Percentiles rank a stretch among this genome's conserved stretches.
phyloP scores from a whole-genome alignment of 2,888 invertebrate species.

The Cartodere bifasciata region DNA sequence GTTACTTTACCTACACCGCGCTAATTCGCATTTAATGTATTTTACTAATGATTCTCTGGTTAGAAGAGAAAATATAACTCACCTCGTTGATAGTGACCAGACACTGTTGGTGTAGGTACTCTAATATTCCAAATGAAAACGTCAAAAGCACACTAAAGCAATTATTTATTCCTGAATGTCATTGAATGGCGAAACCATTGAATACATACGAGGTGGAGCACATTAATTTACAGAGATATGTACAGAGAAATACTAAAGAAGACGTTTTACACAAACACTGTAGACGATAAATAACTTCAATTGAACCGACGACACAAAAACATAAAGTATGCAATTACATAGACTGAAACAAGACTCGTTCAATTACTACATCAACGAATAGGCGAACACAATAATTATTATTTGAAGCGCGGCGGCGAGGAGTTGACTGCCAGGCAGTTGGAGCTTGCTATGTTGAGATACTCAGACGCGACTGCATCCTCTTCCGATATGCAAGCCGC shows the following conservation, averaged over 20 bases:
- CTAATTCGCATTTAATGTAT: no score
- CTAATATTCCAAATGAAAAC: no score
- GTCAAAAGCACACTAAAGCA: no score
- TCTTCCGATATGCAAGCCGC: no score
- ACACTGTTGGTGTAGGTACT: no score
- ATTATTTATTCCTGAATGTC: no score
- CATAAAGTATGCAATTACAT: constrained; percentile 16
- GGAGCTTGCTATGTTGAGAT: constrained; percentile 8
- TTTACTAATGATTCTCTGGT: no score
- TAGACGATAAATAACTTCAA: constrained; percentile 19
- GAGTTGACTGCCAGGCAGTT: not conserved
- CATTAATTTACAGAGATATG: constrained; percentile 14
- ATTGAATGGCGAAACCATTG: no score
- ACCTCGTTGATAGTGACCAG: no score
- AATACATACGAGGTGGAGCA: no score
- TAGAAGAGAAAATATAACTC: no score
- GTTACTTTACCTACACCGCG: no score
- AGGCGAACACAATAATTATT: constrained; percentile 1
- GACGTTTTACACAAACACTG: constrained; percentile 15
- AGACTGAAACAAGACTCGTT: constrained; percentile 11
- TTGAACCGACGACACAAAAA: constrained; percentile 17
- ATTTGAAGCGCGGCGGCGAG: not conserved
- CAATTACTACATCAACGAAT: constrained; percentile 8
- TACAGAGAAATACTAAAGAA: constrained; percentile 7
- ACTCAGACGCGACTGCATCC: constrained; percentile 14